Base-by-base conservation (phyloP, 2,888 invertebrate genomes). In the Himalopsyche tibetana region DNA sequence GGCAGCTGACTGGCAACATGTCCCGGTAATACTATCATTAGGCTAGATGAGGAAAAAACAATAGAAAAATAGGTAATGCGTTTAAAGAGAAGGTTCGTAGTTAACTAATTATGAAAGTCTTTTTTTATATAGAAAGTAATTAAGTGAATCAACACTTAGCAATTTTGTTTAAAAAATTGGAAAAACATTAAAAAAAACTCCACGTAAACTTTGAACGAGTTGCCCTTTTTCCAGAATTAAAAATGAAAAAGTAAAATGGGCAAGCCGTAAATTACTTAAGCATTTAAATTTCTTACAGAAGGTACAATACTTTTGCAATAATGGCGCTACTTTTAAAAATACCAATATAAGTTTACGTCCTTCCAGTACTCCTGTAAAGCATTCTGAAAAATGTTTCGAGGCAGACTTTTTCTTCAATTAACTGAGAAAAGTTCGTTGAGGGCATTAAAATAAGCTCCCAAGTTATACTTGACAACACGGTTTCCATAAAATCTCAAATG, bases 391-490 rank as follows among this genome's bases (percentile, higher is more conserved):
- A 36, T 74, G 9, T 74, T 74, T 74, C 15, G 36, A 74, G 38
- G 74, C 74, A 38, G 74, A 36, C 74, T 36, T 74, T 51, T 74
- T 74, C 74, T 74, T 74, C 74, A 74, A 74, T 74, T 74, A 74
- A 74, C 74, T 74, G 74, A 74, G 74, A 74, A 74, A 74, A 74
- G 74, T 74, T 74, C 74, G 36, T 74, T 74, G 38, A 38, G 36
- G 74, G 74, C 74, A 74, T 74, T 74, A 74, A 74, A 74, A 74
- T 74, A 74, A 74, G 74, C 74, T 74, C 28, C 74, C 74, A 74
- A 74, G 74, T 38, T 74, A 74, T 74, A 74, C 74, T 74, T 36
- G 74, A 74, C 74, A 74, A 74, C 74, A 74, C 74, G 74, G 74
- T 74, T 36, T 74, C 36, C 74, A 74, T 36, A 36, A 74, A 74